These are phyloP conservation scores for Lasiurus cinereus DNA, from an alignment of 2,113 vertebrate genomes.

Conservation along the genomic window DNA sequence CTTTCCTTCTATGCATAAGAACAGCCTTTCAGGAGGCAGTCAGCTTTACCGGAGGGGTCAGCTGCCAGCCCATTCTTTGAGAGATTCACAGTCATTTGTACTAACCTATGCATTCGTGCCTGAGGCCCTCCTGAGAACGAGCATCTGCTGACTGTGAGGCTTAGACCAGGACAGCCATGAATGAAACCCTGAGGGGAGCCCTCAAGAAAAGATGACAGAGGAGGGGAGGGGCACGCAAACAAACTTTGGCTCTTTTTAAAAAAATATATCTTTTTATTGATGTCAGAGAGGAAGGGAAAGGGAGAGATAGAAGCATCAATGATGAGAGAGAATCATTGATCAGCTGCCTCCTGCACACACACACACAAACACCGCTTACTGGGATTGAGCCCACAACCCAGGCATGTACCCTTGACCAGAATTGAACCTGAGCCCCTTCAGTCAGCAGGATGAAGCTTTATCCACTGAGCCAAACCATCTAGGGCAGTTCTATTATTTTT, in stretches of 20 bases:
- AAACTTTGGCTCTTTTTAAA: not conserved
- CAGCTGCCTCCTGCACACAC: not conserved
- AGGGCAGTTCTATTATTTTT: not conserved
- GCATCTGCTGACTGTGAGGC: not conserved
- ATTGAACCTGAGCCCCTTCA: too few relatives aligned
- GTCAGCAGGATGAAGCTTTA: too few relatives aligned
- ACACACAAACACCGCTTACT: not conserved
- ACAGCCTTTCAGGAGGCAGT: not conserved
- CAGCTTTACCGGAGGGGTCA: not conserved
- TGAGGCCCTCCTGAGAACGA: not conserved
- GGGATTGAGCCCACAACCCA: too few relatives aligned
- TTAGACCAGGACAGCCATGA: not conserved
- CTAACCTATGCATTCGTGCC: not conserved
- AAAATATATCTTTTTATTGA: not conserved
- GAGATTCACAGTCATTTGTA: conserved; percentile 23
- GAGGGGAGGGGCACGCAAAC: not conserved
- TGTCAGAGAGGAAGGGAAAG: too few relatives aligned
- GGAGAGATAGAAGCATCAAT: too few relatives aligned
- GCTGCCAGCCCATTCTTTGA: not conserved
- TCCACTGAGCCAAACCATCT: not conserved
- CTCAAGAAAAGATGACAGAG: not conserved
- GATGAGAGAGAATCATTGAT: not conserved
- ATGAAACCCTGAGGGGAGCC: not conserved
- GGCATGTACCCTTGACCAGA: too few relatives aligned
- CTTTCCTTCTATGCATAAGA: not conserved